Conservation (phyloP, 2,888 invertebrate species). For the Acanthosoma haemorrhoidale region DNA sequence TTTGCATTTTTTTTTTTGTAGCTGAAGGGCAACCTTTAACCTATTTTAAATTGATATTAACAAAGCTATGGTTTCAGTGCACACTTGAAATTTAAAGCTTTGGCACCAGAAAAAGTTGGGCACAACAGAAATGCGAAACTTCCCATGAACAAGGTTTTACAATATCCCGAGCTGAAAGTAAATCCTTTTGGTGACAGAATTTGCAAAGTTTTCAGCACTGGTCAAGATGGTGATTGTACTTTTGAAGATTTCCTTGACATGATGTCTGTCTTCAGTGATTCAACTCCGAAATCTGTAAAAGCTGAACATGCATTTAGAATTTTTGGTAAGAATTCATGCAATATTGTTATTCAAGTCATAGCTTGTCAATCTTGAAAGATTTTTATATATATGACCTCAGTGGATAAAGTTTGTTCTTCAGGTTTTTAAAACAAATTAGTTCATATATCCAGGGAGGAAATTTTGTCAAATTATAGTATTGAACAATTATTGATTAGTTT, state of each 20-base stretch:
- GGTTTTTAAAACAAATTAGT: too few relatives aligned
- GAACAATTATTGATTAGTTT: too few relatives aligned
- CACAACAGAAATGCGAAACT: constrained; percentile 82
- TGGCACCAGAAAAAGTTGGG: constrained; percentile 84
- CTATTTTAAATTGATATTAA: background rate
- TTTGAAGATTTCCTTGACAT: constrained; percentile 95
- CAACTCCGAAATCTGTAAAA: constrained; percentile 85
- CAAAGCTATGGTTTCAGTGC: constrained; percentile 60
- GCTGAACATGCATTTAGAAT: constrained; percentile 93
- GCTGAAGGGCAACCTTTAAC: background rate
- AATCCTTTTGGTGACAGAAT: constrained; percentile 90
- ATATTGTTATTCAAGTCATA: too few relatives aligned
- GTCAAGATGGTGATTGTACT: constrained; percentile 83
- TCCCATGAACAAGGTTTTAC: constrained; percentile 75
- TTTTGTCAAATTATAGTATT: too few relatives aligned
- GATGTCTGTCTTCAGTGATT: constrained; percentile 93
- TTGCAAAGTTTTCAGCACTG: constrained; percentile 84
- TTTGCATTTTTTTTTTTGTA: background rate
- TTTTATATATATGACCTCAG: too few relatives aligned
- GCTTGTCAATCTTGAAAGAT: too few relatives aligned
- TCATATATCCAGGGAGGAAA: too few relatives aligned
- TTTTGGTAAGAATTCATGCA: constrained; percentile 63
- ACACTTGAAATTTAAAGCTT: constrained; percentile 80
- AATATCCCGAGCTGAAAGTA: constrained; percentile 80
- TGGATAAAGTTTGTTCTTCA: too few relatives aligned